Base-by-base conservation (phyloP, 2,888 invertebrate species). In the Sphaerolaimus hirsutus region DNA sequence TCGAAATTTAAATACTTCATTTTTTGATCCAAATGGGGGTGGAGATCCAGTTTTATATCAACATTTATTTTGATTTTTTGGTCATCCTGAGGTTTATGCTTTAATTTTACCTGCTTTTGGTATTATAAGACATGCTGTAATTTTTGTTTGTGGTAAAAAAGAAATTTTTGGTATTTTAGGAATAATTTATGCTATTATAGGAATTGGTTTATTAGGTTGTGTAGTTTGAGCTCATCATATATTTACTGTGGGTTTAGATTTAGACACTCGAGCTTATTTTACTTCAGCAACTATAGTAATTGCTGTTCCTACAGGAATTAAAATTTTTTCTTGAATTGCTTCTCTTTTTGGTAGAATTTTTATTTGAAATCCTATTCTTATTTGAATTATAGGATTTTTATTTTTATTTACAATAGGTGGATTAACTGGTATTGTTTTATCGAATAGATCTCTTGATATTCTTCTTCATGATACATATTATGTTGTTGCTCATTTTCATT, bases 31-130 rank as follows among this genome's bases (percentile, higher is more conserved):
- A 0, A 71, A 74, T 0, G 79, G 78, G 50, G 80, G 79, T 26
- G 81, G 79, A 46, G 79, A 81, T 47, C 79, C 79, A 2, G 74
- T 81, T 67, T 55, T 81, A 55, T 80, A 77, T 46, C 78, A 80
- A 74, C 79, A 81, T 64, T 68, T 80, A 72, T 79, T 81, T 69
- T 81, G 79, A 75, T 81, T 81, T 69, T 81, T 81, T 73, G 80
- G 79, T 0, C 80, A 81, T 47, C 80, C 79, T 12, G 79, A 81
- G 74, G 79, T 81, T 51, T 81, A 81, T 68, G 79, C 80, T 77
- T 67, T 80, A 70, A 79, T 80, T 75, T 60, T 80, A 56, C 79
- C 79, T 0, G 79, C 76, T 65, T 80, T 81, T 71, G 79, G 79
- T 0, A 73, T 80, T 71, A 75, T 80, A 64, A 79, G 77, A 0